A percentile compares a stretch with the other conserved stretches of the same genome.
Evolutionary conservation across 2,113 vertebrate genomes (phyloP).

Genomic region (Arenaria interpres): DNA sequence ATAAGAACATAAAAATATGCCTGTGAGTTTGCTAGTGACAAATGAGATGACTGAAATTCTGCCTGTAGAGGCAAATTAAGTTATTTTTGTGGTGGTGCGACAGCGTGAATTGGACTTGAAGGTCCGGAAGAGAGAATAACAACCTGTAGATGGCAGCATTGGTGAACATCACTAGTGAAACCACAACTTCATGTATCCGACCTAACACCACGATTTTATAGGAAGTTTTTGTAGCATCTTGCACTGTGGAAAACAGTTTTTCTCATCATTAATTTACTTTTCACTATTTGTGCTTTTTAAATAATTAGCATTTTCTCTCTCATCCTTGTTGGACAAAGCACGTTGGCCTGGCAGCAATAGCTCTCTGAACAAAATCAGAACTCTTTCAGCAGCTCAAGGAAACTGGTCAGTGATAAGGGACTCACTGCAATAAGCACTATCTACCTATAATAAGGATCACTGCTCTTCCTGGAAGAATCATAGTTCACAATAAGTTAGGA

Average conservation of each 20-base stretch:
- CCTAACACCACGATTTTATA: accelerated
- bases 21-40: accelerated
- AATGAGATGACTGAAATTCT: background rate
- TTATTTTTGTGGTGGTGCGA: background rate
- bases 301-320: background rate
- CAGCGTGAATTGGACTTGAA: accelerated
- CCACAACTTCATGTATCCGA: accelerated
- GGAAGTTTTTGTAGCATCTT: background rate
- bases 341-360: background rate
- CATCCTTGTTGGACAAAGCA: background rate
- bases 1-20: background rate
- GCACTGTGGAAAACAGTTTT: accelerated
- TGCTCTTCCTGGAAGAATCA: background rate
- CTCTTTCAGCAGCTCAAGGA: background rate
- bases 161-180: background rate
- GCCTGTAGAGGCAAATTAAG: background rate
- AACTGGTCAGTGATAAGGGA: background rate
- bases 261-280: background rate
- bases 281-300: background rate
- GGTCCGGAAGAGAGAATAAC: background rate
- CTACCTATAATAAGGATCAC: background rate
- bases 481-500: background rate
- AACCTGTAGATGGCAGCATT: slow-evolving; percentile 37
- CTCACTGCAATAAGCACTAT: background rate
- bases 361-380: background rate